Conservation (phyloP, 1,140 invertebrate species). For the Anadara kagoshimensis region DNA sequence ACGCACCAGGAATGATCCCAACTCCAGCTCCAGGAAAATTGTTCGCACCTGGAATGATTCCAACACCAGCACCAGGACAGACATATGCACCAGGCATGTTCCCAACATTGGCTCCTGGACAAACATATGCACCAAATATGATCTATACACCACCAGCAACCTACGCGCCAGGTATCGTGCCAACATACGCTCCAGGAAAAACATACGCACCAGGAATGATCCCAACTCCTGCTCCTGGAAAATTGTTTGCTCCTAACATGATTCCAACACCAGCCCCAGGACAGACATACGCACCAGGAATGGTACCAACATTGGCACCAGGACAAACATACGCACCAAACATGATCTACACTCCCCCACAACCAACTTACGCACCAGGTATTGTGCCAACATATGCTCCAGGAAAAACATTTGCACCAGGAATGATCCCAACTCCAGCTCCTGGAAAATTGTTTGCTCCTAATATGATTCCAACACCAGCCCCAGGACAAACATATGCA, state of each 20-base stretch:
- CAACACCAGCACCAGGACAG: constrained; percentile 35
- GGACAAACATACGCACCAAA: too few relatives aligned
- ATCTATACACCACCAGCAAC: neutral
- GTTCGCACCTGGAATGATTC: neutral
- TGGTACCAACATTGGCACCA: neutral
- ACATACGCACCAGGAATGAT: too few relatives aligned
- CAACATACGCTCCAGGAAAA: neutral
- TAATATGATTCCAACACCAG: neutral
- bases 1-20: neutral
- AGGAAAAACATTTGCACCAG: too few relatives aligned
- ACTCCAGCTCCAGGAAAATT: neutral
- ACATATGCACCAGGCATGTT: too few relatives aligned
- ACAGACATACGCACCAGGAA: neutral
- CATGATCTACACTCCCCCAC: too few relatives aligned
- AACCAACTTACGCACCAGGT: too few relatives aligned
- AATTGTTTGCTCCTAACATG: neutral
- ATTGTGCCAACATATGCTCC: too few relatives aligned
- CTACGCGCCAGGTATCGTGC: neutral
- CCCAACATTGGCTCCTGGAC: neutral
- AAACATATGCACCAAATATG: neutral
- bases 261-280: neutral
- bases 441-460: too few relatives aligned
- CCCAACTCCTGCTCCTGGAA: neutral
- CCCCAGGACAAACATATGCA: neutral
- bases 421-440: too few relatives aligned